Percentiles rank a stretch among this genome's conserved stretches.
Conservation (phyloP, 2,113 vertebrate genomes). For the Semicossyphus pulcher region DNA sequence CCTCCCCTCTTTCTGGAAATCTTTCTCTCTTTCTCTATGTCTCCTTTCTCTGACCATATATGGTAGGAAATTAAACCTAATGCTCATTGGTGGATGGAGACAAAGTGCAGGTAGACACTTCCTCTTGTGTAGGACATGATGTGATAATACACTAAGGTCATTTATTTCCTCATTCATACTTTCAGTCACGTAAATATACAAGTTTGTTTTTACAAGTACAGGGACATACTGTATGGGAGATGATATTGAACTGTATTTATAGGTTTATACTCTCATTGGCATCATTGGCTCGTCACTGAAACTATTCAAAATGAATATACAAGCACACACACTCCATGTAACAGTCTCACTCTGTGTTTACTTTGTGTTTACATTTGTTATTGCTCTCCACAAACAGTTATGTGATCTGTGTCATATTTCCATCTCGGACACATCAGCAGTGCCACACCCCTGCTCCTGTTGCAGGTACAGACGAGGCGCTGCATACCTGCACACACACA, state of each 20-base stretch:
- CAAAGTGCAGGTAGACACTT: slow-evolving; percentile 42
- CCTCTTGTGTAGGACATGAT: slow-evolving; percentile 32
- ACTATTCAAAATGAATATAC: too few relatives aligned
- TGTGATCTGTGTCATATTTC: slow-evolving; percentile 23
- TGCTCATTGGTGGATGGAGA: slow-evolving; percentile 67
- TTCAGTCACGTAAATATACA: neutral
- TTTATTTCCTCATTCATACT: neutral
- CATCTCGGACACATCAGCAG: slow-evolving; percentile 29
- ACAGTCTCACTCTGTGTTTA: neutral
- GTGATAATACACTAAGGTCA: neutral
- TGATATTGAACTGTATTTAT: too few relatives aligned
- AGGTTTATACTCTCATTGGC: too few relatives aligned
- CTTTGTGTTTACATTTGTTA: neutral
- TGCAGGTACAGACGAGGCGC: slow-evolving; percentile 59
- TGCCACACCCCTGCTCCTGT: slow-evolving; percentile 50
- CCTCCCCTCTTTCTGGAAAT: slow-evolving; percentile 37
- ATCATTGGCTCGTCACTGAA: too few relatives aligned
- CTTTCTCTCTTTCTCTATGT: slow-evolving; percentile 11
- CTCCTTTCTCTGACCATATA: slow-evolving; percentile 77
- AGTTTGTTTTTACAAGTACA: too few relatives aligned
- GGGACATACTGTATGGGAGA: too few relatives aligned
- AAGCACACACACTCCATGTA: too few relatives aligned
- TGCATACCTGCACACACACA: slow-evolving; percentile 50
- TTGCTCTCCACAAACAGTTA: neutral
- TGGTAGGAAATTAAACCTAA: slow-evolving; percentile 63